Evolutionary conservation across 2,113 vertebrate genomes (phyloP).

Genomic region (Muscicapa adusta): DNA sequence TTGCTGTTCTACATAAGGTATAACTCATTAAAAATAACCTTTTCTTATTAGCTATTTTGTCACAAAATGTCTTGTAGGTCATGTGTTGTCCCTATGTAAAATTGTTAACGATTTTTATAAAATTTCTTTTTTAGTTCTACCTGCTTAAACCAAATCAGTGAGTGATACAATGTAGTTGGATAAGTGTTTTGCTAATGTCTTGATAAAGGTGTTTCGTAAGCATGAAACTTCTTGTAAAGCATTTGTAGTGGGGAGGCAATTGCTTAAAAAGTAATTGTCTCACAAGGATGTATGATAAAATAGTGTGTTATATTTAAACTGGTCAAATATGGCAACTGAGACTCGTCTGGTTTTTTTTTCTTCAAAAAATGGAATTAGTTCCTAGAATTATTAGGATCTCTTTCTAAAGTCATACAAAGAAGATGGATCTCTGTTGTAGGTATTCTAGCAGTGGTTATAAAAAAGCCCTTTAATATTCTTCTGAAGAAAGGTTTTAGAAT

Average conservation of each 20-base stretch:
- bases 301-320: not conserved
- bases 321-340: not conserved
- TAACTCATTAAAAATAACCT: conserved; percentile 1
- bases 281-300: not conserved
- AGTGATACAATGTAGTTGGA: not conserved
- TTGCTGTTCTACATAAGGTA: not conserved
- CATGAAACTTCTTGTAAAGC: not conserved
- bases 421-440: not conserved
- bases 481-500: not conserved
- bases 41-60: not conserved
- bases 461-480: not conserved
- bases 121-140: not conserved
- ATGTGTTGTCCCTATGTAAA: not conserved
- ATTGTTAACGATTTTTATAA: not conserved
- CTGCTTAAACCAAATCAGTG: not conserved
- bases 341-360: not conserved
- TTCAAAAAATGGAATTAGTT: not conserved
- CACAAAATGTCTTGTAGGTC: not conserved
- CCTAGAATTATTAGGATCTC: not conserved
- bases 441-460: not conserved
- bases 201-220: not conserved
- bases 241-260: not conserved
- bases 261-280: not conserved
- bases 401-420: not conserved
- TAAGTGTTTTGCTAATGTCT: not conserved